Conservation (phyloP, 2,113 vertebrate species). For the Platichthys flesus region DNA sequence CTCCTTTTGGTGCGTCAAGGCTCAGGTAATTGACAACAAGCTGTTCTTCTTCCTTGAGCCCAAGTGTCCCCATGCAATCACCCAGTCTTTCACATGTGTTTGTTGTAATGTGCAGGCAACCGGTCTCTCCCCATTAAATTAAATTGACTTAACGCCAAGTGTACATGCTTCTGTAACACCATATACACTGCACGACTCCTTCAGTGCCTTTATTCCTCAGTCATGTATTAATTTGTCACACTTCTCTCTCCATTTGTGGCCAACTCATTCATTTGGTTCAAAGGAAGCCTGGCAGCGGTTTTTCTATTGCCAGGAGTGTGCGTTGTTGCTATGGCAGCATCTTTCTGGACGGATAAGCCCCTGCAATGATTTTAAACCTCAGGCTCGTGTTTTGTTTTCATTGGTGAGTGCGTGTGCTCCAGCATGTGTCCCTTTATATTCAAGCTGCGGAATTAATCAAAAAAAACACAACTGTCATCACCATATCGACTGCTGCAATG, state of each 20-base stretch:
- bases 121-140: background rate
- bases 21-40: slow-evolving; percentile 36
- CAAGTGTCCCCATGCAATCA: slow-evolving; percentile 2
- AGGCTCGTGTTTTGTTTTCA: background rate
- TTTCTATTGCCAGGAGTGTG: slow-evolving; percentile 25
- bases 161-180: slow-evolving; percentile 4
- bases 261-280: slow-evolving; percentile 50
- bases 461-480: slow-evolving; percentile 12
- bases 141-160: background rate
- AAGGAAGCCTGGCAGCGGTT: slow-evolving; percentile 13
- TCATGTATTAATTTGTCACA: slow-evolving; percentile 39
- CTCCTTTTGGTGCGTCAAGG: background rate
- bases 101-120: background rate
- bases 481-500: slow-evolving; percentile 38
- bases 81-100: slow-evolving; percentile 1
- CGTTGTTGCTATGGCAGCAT: slow-evolving; percentile 59
- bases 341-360: slow-evolving; percentile 29
- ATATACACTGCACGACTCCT: slow-evolving; percentile 5
- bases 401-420: background rate
- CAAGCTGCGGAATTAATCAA: slow-evolving; percentile 5
- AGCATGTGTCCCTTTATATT: background rate
- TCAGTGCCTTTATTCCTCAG: slow-evolving; percentile 34
- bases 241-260: slow-evolving; percentile 23
- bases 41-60: slow-evolving; percentile 12
- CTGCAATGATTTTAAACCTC: slow-evolving; percentile 32